Conservation (phyloP, 2,797 vertebrate species). For the Gobio occitaniae region DNA sequence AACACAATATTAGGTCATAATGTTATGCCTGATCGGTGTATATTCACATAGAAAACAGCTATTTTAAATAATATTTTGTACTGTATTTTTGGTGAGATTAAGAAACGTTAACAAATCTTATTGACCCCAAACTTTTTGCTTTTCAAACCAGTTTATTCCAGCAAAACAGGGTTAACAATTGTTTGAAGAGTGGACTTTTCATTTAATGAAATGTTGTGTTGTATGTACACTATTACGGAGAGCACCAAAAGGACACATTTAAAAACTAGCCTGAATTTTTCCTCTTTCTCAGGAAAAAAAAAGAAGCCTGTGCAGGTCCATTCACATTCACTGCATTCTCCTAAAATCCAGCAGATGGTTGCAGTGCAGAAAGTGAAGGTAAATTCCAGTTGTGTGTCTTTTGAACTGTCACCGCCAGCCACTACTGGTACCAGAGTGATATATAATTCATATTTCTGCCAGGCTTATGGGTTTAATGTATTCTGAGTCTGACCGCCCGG, state of each 20-base stretch:
- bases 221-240: neutral
- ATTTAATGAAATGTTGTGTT: neutral
- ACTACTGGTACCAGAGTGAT: conserved; percentile 58
- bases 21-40: no score
- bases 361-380: conserved; percentile 54
- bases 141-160: neutral
- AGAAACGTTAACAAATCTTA: no score
- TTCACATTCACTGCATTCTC: conserved; percentile 53
- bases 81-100: neutral
- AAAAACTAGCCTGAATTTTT: neutral
- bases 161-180: neutral
- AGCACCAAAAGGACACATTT: neutral
- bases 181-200: neutral
- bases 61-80: neutral
- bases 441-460: conserved; percentile 73
- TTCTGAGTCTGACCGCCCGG: conserved; percentile 62
- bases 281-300: neutral
- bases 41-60: neutral
- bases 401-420: conserved; percentile 14
- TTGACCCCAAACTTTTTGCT: neutral
- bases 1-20: no score
- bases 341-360: conserved; percentile 37
- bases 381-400: conserved; percentile 59
- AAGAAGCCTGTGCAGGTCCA: conserved; percentile 44
- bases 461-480: conserved; percentile 69